phyloP scores from a whole-genome alignment of 2,888 invertebrate genomes.

The Conistra vaccinii region DNA sequence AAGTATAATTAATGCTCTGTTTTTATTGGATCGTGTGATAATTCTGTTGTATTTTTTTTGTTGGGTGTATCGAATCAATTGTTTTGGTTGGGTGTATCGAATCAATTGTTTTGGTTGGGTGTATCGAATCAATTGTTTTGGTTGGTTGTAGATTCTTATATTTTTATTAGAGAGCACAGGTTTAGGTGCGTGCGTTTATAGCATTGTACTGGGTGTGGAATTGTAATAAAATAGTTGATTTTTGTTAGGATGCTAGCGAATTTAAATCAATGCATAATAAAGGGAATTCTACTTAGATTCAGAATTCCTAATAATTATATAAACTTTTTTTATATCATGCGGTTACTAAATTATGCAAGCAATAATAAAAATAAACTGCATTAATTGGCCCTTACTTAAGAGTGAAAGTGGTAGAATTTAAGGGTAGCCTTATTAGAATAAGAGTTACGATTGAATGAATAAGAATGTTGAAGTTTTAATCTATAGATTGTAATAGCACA shows the following conservation, averaged over 20 bases:
- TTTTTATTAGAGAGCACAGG: conserved; percentile 44
- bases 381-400: conserved; percentile 77
- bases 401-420: conserved; percentile 84
- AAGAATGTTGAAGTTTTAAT: conserved; percentile 85
- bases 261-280: conserved; percentile 69
- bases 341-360: conserved; percentile 70
- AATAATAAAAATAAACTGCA: conserved; percentile 76
- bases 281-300: conserved; percentile 56
- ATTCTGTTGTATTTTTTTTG: conserved; percentile 48
- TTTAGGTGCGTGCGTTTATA: conserved; percentile 57
- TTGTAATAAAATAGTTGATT: conserved; percentile 56
- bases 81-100: conserved; percentile 55
- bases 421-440: conserved; percentile 90
- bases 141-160: conserved; percentile 47
- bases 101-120: conserved; percentile 54
- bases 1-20: conserved; percentile 33
- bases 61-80: conserved; percentile 55
- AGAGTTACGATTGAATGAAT: conserved; percentile 82
- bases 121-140: conserved; percentile 54
- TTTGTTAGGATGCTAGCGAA: conserved; percentile 65
- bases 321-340: conserved; percentile 58
- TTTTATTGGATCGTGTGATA: conserved; percentile 53
- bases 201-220: conserved; percentile 49
- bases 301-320: conserved; percentile 50
- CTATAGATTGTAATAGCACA: conserved; percentile 85